A percentile compares a stretch with the other conserved stretches of the same genome.
phyloP scores from a whole-genome alignment of 2,888 invertebrate species.

The Punctoribates punctum region DNA sequence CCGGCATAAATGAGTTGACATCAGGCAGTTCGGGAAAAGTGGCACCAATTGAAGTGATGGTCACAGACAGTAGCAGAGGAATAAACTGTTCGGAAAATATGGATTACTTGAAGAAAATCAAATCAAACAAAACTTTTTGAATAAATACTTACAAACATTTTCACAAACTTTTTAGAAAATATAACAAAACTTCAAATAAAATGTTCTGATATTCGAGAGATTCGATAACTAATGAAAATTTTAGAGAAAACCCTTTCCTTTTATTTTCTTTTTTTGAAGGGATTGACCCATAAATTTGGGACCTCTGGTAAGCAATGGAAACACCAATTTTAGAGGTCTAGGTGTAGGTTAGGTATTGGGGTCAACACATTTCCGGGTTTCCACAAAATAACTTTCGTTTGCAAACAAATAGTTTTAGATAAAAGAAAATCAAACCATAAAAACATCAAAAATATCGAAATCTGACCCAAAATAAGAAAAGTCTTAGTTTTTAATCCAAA shows the following conservation, averaged over 20 bases:
- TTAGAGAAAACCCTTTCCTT: background rate
- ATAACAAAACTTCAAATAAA: background rate
- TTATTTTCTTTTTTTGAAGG: conserved; percentile 9
- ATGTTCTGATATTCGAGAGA: background rate
- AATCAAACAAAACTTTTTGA: background rate
- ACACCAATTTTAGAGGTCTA: background rate
- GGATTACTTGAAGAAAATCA: background rate
- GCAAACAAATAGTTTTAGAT: too few species aligned
- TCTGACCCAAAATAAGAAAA: too few species aligned
- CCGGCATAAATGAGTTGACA: conserved; percentile 5
- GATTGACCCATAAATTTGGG: conserved; percentile 7
- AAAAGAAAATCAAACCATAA: too few species aligned
- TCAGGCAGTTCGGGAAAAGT: background rate
- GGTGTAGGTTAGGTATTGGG: conserved; percentile 16
- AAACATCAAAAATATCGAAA: too few species aligned
- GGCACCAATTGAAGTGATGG: background rate
- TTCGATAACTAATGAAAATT: conserved; percentile 2
- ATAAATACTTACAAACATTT: conserved; percentile 21
- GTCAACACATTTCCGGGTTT: conserved; percentile 13
- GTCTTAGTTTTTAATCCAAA: too few species aligned
- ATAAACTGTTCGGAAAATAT: background rate
- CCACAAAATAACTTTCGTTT: too few species aligned
- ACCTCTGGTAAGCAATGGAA: background rate
- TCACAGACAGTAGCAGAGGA: background rate
- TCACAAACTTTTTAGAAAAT: conserved; percentile 7